Conservation (phyloP, 2,888 invertebrate genomes). For the Merodon equestris region DNA sequence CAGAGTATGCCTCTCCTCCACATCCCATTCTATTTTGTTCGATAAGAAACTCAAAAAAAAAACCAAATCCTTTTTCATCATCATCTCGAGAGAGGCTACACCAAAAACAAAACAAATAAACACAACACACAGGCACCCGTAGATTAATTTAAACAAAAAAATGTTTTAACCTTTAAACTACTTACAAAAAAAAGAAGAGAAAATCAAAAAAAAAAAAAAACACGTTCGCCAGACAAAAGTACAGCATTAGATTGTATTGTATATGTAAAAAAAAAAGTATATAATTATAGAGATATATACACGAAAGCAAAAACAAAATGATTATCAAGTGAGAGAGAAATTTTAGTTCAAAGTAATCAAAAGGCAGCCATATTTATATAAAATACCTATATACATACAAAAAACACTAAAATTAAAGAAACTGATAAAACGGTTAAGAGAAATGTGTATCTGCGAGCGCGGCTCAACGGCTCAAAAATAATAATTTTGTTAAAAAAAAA, state of each 20-base stretch:
- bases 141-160: conserved; percentile 63
- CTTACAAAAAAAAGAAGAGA: conserved; percentile 20
- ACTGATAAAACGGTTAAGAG: conserved; percentile 4
- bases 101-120: background rate
- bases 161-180: conserved; percentile 50
- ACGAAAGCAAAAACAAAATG: conserved; percentile 33
- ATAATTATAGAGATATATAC: conserved; percentile 59
- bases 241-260: conserved; percentile 65
- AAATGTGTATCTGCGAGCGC: conserved; percentile 59
- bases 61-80: conserved; percentile 11
- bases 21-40: conserved; percentile 9
- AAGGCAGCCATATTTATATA: conserved; percentile 69
- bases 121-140: conserved; percentile 34
- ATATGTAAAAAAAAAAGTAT: conserved; percentile 37
- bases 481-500: conserved; percentile 44
- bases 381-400: conserved; percentile 58
- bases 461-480: conserved; percentile 59
- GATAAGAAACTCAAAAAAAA: background rate
- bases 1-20: conserved; percentile 46
- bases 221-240: conserved; percentile 59
- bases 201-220: conserved; percentile 21
- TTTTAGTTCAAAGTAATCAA: conserved; percentile 69
- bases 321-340: conserved; percentile 56
- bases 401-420: conserved; percentile 7
- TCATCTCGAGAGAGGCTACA: conserved; percentile 39